Percentiles rank a stretch among this genome's conserved stretches.
Conservation (phyloP, 2,797 vertebrate genomes). For the Macroramphosus scolopax region DNA sequence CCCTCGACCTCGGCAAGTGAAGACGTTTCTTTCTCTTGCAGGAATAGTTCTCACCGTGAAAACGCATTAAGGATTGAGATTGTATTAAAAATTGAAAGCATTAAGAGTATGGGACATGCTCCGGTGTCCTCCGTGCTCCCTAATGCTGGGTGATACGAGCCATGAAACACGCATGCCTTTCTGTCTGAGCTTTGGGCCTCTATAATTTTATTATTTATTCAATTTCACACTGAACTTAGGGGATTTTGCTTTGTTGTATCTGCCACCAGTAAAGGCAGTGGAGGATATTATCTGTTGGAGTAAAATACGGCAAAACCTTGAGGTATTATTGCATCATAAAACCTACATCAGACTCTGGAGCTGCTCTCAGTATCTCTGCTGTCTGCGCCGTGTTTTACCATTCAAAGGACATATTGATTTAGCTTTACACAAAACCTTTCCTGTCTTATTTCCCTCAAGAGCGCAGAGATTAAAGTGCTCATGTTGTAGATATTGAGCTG, state of each 20-base stretch:
- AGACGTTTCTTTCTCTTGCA: slow-evolving; percentile 14
- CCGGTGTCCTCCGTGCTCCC: slow-evolving; percentile 25
- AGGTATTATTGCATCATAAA: slow-evolving; percentile 55
- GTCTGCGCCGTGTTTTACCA: slow-evolving; percentile 24
- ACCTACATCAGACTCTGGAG: slow-evolving; percentile 34
- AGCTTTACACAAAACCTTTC: slow-evolving; percentile 45
- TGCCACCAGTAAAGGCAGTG: slow-evolving; percentile 16
- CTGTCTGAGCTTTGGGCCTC: slow-evolving; percentile 23
- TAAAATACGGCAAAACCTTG: slow-evolving; percentile 52
- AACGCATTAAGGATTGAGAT: slow-evolving; percentile 32
- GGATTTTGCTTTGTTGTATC: slow-evolving; percentile 34
- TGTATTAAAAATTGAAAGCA: slow-evolving; percentile 24
- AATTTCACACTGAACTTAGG: slow-evolving; percentile 25
- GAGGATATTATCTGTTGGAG: slow-evolving; percentile 45
- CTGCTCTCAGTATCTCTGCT: slow-evolving; percentile 25
- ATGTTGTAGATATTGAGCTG: slow-evolving; percentile 45
- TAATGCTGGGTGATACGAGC: slow-evolving; percentile 39
- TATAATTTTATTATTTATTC: slow-evolving; percentile 33
- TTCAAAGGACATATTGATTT: slow-evolving; percentile 67
- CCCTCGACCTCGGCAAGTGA: slow-evolving; percentile 34
- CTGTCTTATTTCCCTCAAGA: slow-evolving; percentile 66
- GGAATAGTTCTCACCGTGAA: slow-evolving; percentile 35
- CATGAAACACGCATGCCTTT: slow-evolving; percentile 25
- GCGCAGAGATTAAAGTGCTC: slow-evolving; percentile 40
- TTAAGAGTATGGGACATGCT: slow-evolving; percentile 18